These are phyloP conservation scores for Pristionchus fissidentatus DNA, from an alignment of 2,888 invertebrate species.

Conservation along the genomic window DNA sequence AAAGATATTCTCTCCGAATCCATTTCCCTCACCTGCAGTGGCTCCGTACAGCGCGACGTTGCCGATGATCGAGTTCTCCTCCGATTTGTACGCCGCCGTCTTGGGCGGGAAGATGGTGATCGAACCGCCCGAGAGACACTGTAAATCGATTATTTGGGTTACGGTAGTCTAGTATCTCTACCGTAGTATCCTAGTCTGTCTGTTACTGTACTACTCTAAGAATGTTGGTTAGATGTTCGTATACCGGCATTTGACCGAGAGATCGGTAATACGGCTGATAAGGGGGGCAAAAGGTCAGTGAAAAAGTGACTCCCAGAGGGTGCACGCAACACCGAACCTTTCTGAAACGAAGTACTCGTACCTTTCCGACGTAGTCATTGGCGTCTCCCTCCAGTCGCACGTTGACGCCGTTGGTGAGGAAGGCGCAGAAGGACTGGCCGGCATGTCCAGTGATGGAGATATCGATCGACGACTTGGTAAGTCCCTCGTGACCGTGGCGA, in stretches of 20 bases:
- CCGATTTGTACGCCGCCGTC: constrained; percentile 85
- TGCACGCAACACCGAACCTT: not conserved
- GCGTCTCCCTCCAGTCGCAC: constrained; percentile 95
- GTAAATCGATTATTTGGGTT: constrained; percentile 9
- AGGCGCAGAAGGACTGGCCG: constrained; percentile 98
- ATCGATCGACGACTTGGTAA: constrained; percentile 80
- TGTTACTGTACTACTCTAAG: not conserved
- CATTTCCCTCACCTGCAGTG: constrained; percentile 84
- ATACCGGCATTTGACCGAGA: not conserved
- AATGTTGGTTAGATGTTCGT: not conserved
- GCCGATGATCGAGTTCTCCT: constrained; percentile 95
- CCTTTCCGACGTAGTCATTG: constrained; percentile 96
- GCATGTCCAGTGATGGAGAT: constrained; percentile 91
- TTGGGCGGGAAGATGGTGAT: constrained; percentile 93
- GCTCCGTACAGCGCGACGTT: constrained; percentile 98
- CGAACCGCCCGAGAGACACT: constrained; percentile 93
- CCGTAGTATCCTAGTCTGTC: not conserved
- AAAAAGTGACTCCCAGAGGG: too few relatives aligned
- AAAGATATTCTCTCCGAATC: not conserved
- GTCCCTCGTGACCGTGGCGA: constrained; percentile 70
- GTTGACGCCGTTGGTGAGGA: constrained; percentile 90
- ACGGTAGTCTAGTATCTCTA: not conserved
- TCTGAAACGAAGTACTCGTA: constrained; percentile 74
- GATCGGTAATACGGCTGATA: too few relatives aligned
- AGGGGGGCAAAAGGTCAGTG: too few relatives aligned